phyloP scores from a whole-genome alignment of 2,888 invertebrate species.

The Ochropacha duplaris region DNA sequence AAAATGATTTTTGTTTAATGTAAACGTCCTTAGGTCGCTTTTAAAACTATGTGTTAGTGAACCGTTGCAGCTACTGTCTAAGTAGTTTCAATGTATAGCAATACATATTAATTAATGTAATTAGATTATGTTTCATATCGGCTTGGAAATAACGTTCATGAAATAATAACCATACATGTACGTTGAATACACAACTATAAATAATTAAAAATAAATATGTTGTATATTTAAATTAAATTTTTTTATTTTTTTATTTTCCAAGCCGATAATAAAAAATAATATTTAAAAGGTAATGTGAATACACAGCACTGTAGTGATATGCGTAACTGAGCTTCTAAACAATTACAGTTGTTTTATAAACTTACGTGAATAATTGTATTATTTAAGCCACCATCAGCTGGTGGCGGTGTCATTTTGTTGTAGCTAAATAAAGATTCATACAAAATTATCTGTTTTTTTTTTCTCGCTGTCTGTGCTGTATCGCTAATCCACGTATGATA shows the following conservation, averaged over 20 bases:
- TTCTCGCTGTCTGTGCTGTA: not conserved
- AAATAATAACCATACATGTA: no score
- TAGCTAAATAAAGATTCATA: constrained; percentile 80
- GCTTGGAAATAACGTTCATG: constrained; percentile 66
- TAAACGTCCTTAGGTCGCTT: constrained; percentile 31
- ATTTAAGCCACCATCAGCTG: constrained; percentile 47
- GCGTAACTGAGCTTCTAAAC: constrained; percentile 80
- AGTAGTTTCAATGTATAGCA: constrained; percentile 73
- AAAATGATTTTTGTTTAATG: constrained; percentile 17
- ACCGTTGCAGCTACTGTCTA: constrained; percentile 41
- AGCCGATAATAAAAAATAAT: constrained; percentile 60
- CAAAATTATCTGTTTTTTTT: constrained; percentile 32
- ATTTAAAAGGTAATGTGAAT: constrained; percentile 62
- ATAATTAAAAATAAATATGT: constrained; percentile 7
- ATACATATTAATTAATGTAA: constrained; percentile 65
- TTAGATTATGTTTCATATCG: constrained; percentile 64
- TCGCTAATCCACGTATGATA: no score
- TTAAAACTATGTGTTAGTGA: constrained; percentile 42
- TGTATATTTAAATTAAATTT: no score
- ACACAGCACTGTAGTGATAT: constrained; percentile 80
- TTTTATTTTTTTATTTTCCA: no score
- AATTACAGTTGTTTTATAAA: constrained; percentile 77
- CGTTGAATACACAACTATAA: no score
- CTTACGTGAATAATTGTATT: constrained; percentile 55
- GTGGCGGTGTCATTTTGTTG: constrained; percentile 70